Evolutionary conservation across 2,797 vertebrate species (phyloP), one percentile per base, ranked within the genome.

Genomic region (Lutjanus campechanus): DNA sequence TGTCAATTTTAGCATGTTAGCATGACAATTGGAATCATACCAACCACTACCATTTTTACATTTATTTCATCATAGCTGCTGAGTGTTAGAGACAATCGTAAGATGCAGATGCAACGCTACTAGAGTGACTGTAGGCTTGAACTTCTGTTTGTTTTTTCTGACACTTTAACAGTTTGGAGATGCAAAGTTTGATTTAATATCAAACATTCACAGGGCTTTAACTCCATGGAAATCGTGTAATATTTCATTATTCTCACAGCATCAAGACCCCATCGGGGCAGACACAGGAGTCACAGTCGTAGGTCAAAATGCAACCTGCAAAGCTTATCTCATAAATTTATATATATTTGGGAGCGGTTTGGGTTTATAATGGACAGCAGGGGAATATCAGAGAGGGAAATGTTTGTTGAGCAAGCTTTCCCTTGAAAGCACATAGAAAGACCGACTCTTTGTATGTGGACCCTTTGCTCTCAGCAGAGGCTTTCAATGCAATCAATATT

Each of bases 401-500:
- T 67, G 59, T 83, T 76, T 85, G 71, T 75, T 0, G 41, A 84
- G 67, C 72, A 19, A 22, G 50, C 64, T 65, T 76, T 81, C 59
- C 25, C 62, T 61, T 73, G 76, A 85, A 79, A 77, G 55, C 56
- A 43, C 60, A 80, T 43, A 47, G 65, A 70, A 83, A 77, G 17
- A 80, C 53, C 16, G 46, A 29, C 60, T 70, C 63, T 89, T 68
- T 88, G 76, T 89, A 88, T 79, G 72, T 62, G 51, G 20, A 76
- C 56, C 47, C 53, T 87, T 56, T 79, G 53, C 68, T 84, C 76
- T 79, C 69, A 47, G 87, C 73, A 59, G 80, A 83, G 56, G 62
- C 79, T 76, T 84, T 85, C 79, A 59, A 51, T 54, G 64, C 76
- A 73, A 85, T 92, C 89, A 90, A 87, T 93, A 87, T 88, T 89